Evolutionary conservation across 35 echinoderm and acorn worm species (phyloP).

Genomic region (Lytechinus pictus): DNA sequence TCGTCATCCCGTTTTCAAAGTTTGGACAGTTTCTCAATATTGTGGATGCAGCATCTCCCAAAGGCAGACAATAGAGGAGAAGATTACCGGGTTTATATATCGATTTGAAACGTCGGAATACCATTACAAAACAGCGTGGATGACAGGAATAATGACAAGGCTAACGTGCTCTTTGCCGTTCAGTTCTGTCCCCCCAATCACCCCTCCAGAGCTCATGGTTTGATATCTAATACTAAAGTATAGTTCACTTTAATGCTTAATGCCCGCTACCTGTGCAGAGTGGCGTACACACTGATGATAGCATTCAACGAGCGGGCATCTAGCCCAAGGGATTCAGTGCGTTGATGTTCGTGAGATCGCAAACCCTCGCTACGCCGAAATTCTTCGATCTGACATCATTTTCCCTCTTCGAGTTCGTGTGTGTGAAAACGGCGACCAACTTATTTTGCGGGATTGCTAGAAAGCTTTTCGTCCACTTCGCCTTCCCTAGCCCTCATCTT

Average conservation of each 20-base stretch:
- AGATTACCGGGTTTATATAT: background rate
- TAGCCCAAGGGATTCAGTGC: background rate
- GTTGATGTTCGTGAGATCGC: background rate
- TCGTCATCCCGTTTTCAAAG: background rate
- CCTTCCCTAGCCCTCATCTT: background rate
- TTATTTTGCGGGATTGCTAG: background rate
- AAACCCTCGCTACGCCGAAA: background rate
- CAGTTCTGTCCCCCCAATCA: background rate
- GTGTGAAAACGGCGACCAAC: background rate
- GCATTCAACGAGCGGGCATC: background rate
- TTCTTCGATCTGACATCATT: constrained; percentile 11
- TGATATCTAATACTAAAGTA: background rate
- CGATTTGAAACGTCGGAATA: background rate
- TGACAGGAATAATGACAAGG: background rate
- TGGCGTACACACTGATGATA: background rate
- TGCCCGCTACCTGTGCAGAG: background rate
- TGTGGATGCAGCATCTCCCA: background rate
- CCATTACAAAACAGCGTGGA: background rate
- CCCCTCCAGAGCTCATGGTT: background rate
- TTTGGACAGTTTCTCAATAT: background rate
- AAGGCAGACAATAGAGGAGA: background rate
- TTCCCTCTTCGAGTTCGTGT: background rate
- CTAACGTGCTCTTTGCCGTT: background rate
- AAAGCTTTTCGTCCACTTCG: background rate
- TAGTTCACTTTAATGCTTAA: background rate